Conservation (phyloP, 2,888 invertebrate species). For the Diaperis boleti region DNA sequence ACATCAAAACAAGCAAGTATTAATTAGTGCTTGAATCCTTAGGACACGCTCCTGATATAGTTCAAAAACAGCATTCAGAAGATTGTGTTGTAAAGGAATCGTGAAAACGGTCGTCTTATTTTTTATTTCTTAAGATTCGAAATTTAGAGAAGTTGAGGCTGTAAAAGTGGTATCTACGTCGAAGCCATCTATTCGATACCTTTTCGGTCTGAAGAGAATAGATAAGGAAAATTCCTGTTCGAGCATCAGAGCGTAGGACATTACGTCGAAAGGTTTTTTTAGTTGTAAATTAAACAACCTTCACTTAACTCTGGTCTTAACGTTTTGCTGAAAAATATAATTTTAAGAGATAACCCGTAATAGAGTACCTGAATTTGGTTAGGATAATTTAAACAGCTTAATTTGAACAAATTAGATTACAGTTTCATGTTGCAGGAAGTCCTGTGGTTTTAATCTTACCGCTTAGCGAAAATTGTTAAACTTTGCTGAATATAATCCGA, state of each 20-base stretch:
- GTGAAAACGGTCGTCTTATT: neutral
- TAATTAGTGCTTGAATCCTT: neutral
- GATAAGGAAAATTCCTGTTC: neutral
- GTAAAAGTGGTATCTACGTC: constrained; percentile 7
- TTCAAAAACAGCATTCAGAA: too few species aligned
- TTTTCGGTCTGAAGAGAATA: constrained; percentile 1
- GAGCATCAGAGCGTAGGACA: neutral
- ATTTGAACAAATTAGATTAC: too few species aligned
- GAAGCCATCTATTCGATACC: constrained; percentile 6
- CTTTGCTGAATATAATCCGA: too few species aligned
- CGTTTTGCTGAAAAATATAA: too few species aligned
- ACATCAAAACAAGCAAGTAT: neutral
- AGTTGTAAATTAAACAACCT: neutral
- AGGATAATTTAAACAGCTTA: too few species aligned
- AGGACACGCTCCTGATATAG: neutral
- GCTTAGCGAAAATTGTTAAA: too few species aligned
- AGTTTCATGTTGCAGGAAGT: too few species aligned
- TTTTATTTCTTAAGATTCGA: constrained; percentile 3
- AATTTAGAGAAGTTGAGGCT: constrained; percentile 1
- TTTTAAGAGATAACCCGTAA: too few species aligned
- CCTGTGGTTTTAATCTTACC: too few species aligned
- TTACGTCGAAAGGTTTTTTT: constrained; percentile 8
- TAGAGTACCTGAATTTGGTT: too few species aligned
- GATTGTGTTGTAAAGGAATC: neutral
- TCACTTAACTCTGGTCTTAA: too few species aligned